phyloP scores from a whole-genome alignment of 2,113 vertebrate genomes.

The Malurus melanocephalus region DNA sequence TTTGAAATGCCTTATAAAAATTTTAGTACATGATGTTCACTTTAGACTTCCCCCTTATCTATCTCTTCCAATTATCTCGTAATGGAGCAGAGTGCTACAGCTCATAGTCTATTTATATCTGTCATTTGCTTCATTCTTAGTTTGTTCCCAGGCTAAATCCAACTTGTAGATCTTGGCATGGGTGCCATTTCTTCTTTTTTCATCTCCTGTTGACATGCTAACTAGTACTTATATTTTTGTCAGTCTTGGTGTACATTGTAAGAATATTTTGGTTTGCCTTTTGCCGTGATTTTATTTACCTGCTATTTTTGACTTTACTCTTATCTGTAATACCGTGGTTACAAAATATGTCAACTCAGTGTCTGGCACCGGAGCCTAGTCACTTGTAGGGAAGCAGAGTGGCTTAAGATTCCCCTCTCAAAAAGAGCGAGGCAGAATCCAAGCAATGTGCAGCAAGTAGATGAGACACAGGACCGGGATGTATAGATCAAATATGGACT shows the following conservation, averaged over 20 bases:
- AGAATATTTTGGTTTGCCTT: neutral
- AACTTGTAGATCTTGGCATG: slow-evolving; percentile 2
- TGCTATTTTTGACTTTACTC: slow-evolving; percentile 8
- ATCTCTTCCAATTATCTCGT: slow-evolving; percentile 51
- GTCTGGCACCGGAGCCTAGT: neutral
- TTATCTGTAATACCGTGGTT: neutral
- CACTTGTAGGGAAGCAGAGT: neutral
- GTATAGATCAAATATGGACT: neutral
- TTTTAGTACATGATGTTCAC: slow-evolving; percentile 55
- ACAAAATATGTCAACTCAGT: neutral
- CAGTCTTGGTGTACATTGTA: neutral
- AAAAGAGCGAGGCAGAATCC: neutral
- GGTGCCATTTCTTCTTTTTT: slow-evolving; percentile 2
- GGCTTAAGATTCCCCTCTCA: neutral
- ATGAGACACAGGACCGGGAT: neutral
- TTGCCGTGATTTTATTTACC: neutral
- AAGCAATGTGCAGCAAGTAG: neutral
- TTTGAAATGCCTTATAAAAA: slow-evolving; percentile 28
- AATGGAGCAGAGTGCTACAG: slow-evolving; percentile 46
- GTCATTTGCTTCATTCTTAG: slow-evolving; percentile 45
- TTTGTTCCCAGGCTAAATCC: slow-evolving; percentile 24
- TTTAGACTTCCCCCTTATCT: slow-evolving; percentile 51
- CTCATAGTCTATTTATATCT: slow-evolving; percentile 56
- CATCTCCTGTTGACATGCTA: neutral
- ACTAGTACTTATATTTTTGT: neutral